These are phyloP conservation scores for Neolamprologus tretocephalus DNA, from an alignment of 2,113 vertebrate species.

Conservation along the genomic window DNA sequence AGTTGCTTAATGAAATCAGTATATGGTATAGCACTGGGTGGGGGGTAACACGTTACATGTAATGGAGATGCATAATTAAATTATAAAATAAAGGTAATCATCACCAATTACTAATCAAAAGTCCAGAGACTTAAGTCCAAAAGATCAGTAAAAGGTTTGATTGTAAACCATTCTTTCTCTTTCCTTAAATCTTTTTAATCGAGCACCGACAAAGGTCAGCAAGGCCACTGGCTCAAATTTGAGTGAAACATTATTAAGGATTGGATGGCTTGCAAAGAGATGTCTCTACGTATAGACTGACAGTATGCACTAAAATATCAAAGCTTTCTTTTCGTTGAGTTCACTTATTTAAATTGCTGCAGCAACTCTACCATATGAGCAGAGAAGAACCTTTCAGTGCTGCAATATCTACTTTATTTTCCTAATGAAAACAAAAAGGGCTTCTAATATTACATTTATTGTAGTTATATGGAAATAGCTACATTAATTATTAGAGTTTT, in stretches of 20 bases:
- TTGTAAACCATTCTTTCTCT: not conserved
- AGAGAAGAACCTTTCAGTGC: not conserved
- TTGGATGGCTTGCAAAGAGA: not conserved
- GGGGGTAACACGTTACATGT: not conserved
- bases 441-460: not conserved
- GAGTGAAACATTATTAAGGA: not conserved
- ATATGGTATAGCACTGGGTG: not conserved
- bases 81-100: not conserved
- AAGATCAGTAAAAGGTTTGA: not conserved
- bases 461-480: not conserved
- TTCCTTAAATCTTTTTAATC: not conserved
- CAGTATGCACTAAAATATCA: not conserved
- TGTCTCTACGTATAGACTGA: not conserved
- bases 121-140: not conserved
- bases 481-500: not conserved
- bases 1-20: slow-evolving; percentile 25
- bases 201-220: not conserved
- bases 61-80: not conserved
- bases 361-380: not conserved
- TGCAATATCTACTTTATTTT: not conserved
- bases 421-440: not conserved
- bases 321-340: not conserved
- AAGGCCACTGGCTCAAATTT: not conserved
- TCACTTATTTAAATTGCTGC: not conserved
- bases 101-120: not conserved